Base-by-base conservation (phyloP, 2,797 vertebrate genomes). In the Anisognathus igniventris region DNA sequence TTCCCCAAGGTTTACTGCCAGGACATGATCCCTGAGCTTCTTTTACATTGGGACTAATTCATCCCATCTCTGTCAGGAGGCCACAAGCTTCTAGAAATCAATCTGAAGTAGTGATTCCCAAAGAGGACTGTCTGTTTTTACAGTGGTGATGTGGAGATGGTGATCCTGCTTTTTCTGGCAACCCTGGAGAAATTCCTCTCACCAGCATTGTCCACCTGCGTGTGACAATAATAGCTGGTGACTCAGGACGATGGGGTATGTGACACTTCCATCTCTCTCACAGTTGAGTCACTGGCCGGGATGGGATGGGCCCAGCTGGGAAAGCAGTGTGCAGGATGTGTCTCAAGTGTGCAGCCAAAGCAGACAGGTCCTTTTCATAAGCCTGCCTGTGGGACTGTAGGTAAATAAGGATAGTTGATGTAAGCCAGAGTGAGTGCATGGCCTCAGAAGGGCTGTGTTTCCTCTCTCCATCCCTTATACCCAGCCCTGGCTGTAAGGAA, bases 261-360 rank as follows among this genome's bases (percentile, higher is more conserved):
- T 0, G 8, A 83, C 94, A 91, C 81, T 95, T 94, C 95, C 92
- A 95, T 92, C 60, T n/a, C 85, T 86, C 58, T 88, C 80, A 70
- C 57, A 42, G 85, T 57, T 96, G 95, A 96, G 93, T 96, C 95
- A 96, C 81, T 2, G 11, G 67, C 75, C 0, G 78, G 76, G 92
- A 88, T 93, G 93, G 94, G 94, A 51, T 91, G 85, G 92, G 94
- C 85, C 92, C 93, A 96, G 94, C 95, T 95, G 93, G 94, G 85
- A 93, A 96, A 96, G 92, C 91, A 92, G 62, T 33, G 66, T 56
- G 79, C 95, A 97, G 95, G 96, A 97, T 96, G 91, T 95, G 70
- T 83, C 89, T 70, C 91, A 94, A 93, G 79, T 23, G 68, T 56
- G 10, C 79, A 68, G 88, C 88, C 93, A 93, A 87, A 87, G 67